phyloP scores from a whole-genome alignment of 2,888 invertebrate species.

The Mystacides longicornis region DNA sequence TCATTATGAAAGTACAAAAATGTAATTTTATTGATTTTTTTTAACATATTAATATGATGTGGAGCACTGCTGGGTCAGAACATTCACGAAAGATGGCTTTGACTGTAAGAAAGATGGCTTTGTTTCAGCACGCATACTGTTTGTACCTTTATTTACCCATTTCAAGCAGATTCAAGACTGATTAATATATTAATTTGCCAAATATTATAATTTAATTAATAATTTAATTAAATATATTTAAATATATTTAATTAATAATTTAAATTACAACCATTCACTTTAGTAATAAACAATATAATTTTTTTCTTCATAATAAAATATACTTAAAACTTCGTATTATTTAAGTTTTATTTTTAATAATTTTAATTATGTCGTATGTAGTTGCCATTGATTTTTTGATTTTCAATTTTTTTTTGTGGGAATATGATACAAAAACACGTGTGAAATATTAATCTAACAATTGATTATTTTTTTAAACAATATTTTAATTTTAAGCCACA shows the following conservation, averaged over 20 bases:
- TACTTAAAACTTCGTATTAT: not conserved
- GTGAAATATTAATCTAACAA: not conserved
- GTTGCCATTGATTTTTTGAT: not conserved
- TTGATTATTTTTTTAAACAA: not conserved
- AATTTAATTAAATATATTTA: not conserved
- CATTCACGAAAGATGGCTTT: too few relatives aligned
- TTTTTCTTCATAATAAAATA: not conserved
- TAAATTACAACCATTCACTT: too few relatives aligned
- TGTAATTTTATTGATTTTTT: not conserved
- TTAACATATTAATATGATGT: not conserved
- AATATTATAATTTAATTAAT: not conserved
- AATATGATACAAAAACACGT: not conserved
- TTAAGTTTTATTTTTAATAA: not conserved
- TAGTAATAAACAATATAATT: too few relatives aligned
- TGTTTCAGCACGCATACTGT: too few relatives aligned
- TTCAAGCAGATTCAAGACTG: too few relatives aligned
- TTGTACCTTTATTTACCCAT: too few relatives aligned
- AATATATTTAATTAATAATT: too few relatives aligned
- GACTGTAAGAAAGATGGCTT: too few relatives aligned
- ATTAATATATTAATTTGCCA: not conserved
- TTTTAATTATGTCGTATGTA: not conserved
- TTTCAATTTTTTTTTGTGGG: not conserved
- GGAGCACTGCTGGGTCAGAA: too few relatives aligned
- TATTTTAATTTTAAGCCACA: too few relatives aligned
- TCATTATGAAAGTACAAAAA: conserved; percentile 6